Percentiles rank a stretch among this genome's conserved stretches.
These are phyloP conservation scores for Anhinga rufa DNA, from an alignment of 2,113 vertebrate genomes.

Conservation along the genomic window DNA sequence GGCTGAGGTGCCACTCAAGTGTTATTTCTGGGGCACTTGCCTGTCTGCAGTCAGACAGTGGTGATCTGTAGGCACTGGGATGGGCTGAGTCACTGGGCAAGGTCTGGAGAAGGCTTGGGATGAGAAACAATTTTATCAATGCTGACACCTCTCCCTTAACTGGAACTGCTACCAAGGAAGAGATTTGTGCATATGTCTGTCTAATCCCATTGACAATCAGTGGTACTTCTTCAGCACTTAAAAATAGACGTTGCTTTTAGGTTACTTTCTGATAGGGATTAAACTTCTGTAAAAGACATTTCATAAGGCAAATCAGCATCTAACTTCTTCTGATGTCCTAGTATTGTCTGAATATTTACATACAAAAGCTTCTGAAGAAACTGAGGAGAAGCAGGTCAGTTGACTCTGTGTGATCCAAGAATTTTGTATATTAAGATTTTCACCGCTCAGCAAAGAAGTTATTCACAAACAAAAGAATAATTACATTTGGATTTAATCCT, in stretches of 20 bases:
- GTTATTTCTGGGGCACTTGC: rapidly evolving
- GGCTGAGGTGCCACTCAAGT: neutral
- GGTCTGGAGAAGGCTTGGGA: neutral
- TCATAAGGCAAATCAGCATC: neutral
- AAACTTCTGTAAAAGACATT: neutral
- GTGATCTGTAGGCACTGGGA: neutral
- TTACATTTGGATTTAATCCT: neutral
- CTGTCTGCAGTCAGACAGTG: rapidly evolving
- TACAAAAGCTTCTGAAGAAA: neutral
- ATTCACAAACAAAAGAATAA: neutral
- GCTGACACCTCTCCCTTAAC: neutral
- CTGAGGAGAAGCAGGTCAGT: too few relatives aligned
- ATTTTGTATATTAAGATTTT: neutral
- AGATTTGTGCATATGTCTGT: neutral
- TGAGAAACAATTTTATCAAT: neutral
- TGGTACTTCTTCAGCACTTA: neutral
- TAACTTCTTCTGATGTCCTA: neutral
- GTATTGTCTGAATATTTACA: neutral
- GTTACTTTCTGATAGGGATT: neutral
- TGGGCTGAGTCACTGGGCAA: neutral
- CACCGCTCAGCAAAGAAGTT: neutral
- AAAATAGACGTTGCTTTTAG: neutral
- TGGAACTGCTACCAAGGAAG: neutral
- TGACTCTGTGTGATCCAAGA: neutral
- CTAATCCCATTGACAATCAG: neutral